Percentiles rank a stretch among this genome's conserved stretches.
These are phyloP conservation scores for Malurus melanocephalus DNA, from an alignment of 2,113 vertebrate species.

Conservation along the genomic window DNA sequence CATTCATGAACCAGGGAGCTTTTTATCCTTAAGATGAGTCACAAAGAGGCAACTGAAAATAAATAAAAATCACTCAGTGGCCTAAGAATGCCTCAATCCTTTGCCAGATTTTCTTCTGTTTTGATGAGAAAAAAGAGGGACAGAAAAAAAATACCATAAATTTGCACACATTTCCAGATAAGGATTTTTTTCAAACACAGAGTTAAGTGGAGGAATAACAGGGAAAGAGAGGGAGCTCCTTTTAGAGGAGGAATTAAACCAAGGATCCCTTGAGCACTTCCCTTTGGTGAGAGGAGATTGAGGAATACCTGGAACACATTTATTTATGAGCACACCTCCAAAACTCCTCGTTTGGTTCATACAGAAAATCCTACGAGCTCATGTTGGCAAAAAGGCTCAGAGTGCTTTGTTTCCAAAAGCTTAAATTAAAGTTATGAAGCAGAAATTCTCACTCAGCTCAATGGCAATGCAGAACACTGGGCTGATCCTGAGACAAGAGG, in stretches of 20 bases:
- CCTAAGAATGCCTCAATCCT: not conserved
- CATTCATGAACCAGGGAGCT: not conserved
- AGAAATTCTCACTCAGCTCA: not conserved
- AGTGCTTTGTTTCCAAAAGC: not conserved
- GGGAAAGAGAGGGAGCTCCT: not conserved
- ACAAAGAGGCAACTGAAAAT: not conserved
- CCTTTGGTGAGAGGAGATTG: not conserved
- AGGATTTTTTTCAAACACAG: accelerated
- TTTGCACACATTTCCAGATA: not conserved
- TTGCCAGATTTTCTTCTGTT: not conserved
- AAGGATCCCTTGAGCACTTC: not conserved
- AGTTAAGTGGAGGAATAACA: not conserved
- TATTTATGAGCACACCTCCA: not conserved
- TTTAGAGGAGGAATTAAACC: not conserved
- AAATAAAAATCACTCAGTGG: not conserved
- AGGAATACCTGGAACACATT: not conserved
- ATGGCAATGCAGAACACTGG: accelerated
- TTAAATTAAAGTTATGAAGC: accelerated
- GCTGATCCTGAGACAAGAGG: not conserved
- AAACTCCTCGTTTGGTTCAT: not conserved
- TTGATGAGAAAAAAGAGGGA: not conserved
- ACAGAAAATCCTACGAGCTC: accelerated
- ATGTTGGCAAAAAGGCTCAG: not conserved
- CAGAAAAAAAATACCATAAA: not conserved
- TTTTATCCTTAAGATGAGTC: not conserved